Base-by-base conservation (phyloP, 2,113 vertebrate genomes). In the Lampris incognitus region DNA sequence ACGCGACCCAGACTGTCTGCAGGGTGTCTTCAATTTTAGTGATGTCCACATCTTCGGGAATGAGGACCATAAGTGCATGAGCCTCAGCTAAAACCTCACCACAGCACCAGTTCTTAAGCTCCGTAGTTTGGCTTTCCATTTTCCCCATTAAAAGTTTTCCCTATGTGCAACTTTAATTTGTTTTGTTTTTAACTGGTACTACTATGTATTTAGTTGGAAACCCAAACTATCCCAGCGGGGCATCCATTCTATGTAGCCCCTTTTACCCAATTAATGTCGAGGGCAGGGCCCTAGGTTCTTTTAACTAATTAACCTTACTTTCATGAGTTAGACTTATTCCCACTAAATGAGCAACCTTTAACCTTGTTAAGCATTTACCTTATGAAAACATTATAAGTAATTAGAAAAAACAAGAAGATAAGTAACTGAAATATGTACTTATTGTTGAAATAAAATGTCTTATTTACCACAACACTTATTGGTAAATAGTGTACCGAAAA, bases 21-120 rank as follows among this genome's bases (percentile, higher is more conserved):
- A 74, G 36, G 36, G 61, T 74, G 6, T 66, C 72, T 74, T 66
- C 62, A 74, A 66, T 66, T 38, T 66, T 3, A 38, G 40, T 44
- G 37, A 52, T 48, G 4, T 59, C 50, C 13, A 40, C 13, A 5
- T 61, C 59, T 63, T 44, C 40, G 6, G 40, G 13, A 13, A 63
- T 7, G 37, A 63, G 5, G 9, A 63, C 40, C 13, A 63, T 24
- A 3, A 58, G 60, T 0, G 41, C 60, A 63, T 63, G 42, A 46
- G 10, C 13, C 42, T 48, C 42, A 63, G 41, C 59, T 10, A 61
- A 42, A 4, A 8, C 40, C 11, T 61, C 40, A 41, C 60, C 59
- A 61, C 39, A 40, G 59, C 38, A 11, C 59, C 59, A 61, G 39
- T 6, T n/a, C 2, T 10, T 13, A 13, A 61, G 39, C 39, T 61